These are phyloP conservation scores for Pegoplata infirma DNA, from an alignment of 2,888 invertebrate species.

Conservation along the genomic window DNA sequence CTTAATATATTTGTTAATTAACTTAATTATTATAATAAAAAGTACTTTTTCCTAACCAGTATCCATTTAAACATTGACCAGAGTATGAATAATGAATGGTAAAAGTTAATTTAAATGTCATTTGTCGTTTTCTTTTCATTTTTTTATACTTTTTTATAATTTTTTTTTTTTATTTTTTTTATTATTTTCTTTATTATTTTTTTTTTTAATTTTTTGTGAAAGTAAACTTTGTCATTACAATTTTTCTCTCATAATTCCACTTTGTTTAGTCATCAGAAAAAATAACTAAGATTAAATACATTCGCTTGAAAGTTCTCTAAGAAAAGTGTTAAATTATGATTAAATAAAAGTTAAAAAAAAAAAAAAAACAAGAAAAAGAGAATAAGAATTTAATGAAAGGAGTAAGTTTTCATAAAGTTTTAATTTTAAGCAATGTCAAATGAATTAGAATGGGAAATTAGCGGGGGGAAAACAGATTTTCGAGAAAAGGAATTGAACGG, in stretches of 20 bases:
- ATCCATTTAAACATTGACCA: constrained; percentile 30
- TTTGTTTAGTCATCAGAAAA: neutral
- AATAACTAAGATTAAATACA: neutral
- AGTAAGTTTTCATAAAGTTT: neutral
- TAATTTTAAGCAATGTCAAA: neutral
- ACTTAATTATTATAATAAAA: constrained; percentile 38
- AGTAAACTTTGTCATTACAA: constrained; percentile 22
- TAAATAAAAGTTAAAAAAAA: neutral
- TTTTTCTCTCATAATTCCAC: neutral
- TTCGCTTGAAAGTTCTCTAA: constrained; percentile 1
- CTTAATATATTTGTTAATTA: constrained; percentile 22
- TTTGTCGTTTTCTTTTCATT: no score
- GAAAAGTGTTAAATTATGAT: constrained; percentile 4
- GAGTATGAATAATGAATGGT: constrained; percentile 34
- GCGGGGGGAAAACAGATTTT: no score
- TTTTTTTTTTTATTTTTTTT: neutral
- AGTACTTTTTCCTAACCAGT: neutral
- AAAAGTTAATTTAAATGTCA: constrained; percentile 43
- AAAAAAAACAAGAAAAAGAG: no score
- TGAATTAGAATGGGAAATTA: neutral
- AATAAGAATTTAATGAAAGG: neutral
- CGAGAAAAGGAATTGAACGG: neutral
- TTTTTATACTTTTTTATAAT: neutral
- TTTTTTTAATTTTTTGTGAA: neutral
- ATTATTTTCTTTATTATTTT: neutral